A percentile compares a stretch with the other conserved stretches of the same genome.
These are phyloP conservation scores for Holotrichia oblita DNA, from an alignment of 1,140 invertebrate genomes.

Conservation along the genomic window DNA sequence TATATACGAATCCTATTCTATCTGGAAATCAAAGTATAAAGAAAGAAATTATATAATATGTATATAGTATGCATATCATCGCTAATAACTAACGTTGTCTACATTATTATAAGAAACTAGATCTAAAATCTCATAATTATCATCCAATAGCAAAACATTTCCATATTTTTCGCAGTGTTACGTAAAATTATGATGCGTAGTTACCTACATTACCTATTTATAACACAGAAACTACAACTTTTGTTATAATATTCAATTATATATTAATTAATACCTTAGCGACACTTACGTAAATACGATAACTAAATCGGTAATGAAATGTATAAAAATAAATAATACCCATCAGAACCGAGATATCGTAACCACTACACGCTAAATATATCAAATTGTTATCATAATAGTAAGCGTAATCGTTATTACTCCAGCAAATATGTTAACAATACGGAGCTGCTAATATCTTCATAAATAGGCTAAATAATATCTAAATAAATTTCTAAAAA, in stretches of 20 bases:
- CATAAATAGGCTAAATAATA: slow-evolving; percentile 27
- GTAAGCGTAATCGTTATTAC: slow-evolving; percentile 22
- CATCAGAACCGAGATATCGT: neutral
- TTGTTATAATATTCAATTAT: slow-evolving; percentile 13
- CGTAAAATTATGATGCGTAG: too few species aligned
- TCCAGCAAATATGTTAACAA: slow-evolving; percentile 24
- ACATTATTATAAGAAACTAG: too few species aligned
- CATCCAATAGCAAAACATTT: too few species aligned
- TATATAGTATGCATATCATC: too few species aligned
- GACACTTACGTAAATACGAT: neutral
- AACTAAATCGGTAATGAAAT: slow-evolving; percentile 24
- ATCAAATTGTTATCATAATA: slow-evolving; percentile 27
- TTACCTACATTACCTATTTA: too few species aligned
- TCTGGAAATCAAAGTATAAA: too few species aligned
- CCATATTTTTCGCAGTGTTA: too few species aligned
- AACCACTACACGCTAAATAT: slow-evolving; percentile 18
- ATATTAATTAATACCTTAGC: slow-evolving; percentile 9
- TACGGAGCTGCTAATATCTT: neutral
- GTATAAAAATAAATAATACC: slow-evolving; percentile 13
- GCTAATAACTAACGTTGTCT: too few species aligned
- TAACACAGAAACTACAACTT: neutral
- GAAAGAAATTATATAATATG: too few species aligned
- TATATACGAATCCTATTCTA: too few species aligned
- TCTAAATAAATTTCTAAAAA: slow-evolving; percentile 29
- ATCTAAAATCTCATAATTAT: too few species aligned